Conservation (phyloP, 2,888 invertebrate genomes). For the Protodeltote pygarga region DNA sequence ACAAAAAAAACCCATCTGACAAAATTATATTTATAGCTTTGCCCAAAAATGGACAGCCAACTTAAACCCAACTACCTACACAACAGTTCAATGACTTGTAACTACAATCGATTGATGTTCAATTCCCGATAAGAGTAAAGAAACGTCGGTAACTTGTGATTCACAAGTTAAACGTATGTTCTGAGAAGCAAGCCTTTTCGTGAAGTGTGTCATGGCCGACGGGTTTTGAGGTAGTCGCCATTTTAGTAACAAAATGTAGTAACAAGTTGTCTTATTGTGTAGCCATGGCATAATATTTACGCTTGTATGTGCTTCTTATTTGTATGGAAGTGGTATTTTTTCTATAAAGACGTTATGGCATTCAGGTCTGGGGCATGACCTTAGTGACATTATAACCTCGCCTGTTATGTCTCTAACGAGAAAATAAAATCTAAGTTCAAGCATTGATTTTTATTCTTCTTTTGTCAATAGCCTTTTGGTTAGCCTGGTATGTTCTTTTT, state of each 20-base stretch:
- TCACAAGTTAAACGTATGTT: conserved; percentile 18
- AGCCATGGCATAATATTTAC: conserved; percentile 26
- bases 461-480: too few species aligned
- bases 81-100: conserved; percentile 47
- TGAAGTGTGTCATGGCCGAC: conserved; percentile 44
- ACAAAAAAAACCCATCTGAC: background rate
- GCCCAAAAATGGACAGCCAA: background rate
- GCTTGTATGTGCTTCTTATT: conserved; percentile 4
- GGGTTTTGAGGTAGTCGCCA: conserved; percentile 19
- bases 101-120: conserved; percentile 33
- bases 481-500: too few species aligned
- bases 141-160: conserved; percentile 38
- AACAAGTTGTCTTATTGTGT: conserved; percentile 22
- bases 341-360: conserved; percentile 6
- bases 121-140: conserved; percentile 33
- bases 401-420: too few species aligned
- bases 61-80: conserved; percentile 10
- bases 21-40: conserved; percentile 4
- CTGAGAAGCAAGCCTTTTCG: conserved; percentile 16
- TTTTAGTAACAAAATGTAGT: conserved; percentile 12
- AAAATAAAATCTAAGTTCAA: too few species aligned
- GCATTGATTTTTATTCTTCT: too few species aligned
- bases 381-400: too few species aligned
- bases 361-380: conserved; percentile 19
- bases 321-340: background rate